A percentile compares a stretch with the other conserved stretches of the same genome.
Conservation (phyloP, 2,797 vertebrate species). For the Hirundo rustica region DNA sequence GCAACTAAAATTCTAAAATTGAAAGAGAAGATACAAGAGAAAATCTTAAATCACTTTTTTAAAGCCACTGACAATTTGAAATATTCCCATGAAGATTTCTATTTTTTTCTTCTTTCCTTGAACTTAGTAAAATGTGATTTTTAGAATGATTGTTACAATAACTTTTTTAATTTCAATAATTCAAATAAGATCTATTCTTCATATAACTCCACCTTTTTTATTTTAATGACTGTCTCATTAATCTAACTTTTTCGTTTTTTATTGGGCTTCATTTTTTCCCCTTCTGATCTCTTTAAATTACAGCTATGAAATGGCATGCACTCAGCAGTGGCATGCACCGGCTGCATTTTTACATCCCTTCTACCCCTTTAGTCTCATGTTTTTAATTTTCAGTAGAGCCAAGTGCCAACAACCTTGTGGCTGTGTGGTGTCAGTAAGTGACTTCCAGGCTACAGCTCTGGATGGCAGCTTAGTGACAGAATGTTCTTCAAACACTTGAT, state of each 20-base stretch:
- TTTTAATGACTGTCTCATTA: conserved; percentile 61
- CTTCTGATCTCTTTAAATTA: conserved; percentile 59
- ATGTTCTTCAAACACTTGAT: conserved; percentile 22
- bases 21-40: conserved; percentile 48
- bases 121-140: conserved; percentile 57
- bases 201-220: conserved; percentile 54
- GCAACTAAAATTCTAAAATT: conserved; percentile 68
- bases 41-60: conserved; percentile 58
- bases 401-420: background rate
- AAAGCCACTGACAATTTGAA: conserved; percentile 59
- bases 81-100: conserved; percentile 50
- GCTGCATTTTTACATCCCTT: conserved; percentile 10
- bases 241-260: conserved; percentile 65
- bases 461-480: conserved; percentile 58
- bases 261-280: conserved; percentile 59
- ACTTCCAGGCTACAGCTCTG: background rate
- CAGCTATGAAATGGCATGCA: background rate
- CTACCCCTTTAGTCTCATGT: background rate
- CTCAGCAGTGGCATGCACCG: background rate
- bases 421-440: background rate
- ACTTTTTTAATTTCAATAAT: conserved; percentile 62
- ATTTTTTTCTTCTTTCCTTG: conserved; percentile 25
- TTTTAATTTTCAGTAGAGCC: conserved; percentile 3
- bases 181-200: conserved; percentile 50
- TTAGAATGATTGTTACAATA: conserved; percentile 59